Evolutionary conservation across 2,888 invertebrate species (phyloP).

Genomic region (Sylvicola cinctus): DNA sequence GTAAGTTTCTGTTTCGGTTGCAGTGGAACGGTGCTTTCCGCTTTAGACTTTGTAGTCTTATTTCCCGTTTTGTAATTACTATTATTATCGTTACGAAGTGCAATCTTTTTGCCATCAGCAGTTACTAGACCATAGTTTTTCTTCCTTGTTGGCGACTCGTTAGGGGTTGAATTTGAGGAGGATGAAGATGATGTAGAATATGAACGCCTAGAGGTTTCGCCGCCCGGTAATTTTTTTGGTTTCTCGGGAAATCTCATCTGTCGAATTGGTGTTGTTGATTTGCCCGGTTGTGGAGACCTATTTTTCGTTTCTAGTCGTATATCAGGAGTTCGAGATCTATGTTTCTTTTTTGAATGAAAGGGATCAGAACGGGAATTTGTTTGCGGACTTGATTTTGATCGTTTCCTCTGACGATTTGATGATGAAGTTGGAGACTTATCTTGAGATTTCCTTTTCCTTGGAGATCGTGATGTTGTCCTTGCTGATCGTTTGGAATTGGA

Average conservation of each 20-base stretch:
- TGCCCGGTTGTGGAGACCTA: background rate
- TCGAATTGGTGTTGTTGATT: background rate
- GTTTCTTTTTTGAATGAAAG: too few relatives aligned
- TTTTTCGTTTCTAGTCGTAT: background rate
- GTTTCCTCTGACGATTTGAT: too few relatives aligned
- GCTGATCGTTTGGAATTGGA: background rate
- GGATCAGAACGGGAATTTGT: too few relatives aligned
- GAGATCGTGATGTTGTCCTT: background rate
- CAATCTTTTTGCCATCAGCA: slow-evolving; percentile 19
- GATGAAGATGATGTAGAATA: background rate
- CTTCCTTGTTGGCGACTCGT: slow-evolving; percentile 4
- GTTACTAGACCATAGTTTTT: slow-evolving; percentile 22
- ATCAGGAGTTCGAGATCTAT: too few relatives aligned
- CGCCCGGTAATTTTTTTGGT: slow-evolving; percentile 4
- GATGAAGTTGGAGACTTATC: too few relatives aligned
- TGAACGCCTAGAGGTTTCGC: background rate
- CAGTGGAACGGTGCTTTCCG: slow-evolving; percentile 5
- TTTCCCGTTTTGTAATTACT: slow-evolving; percentile 7
- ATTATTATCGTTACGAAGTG: slow-evolving; percentile 5
- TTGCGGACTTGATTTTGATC: too few relatives aligned
- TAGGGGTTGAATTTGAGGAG: too few relatives aligned
- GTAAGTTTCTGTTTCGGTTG: slow-evolving; percentile 21
- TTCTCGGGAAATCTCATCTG: slow-evolving; percentile 3
- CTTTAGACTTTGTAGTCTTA: slow-evolving; percentile 5
- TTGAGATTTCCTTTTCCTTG: background rate